phyloP scores from a whole-genome alignment of 2,888 invertebrate species.

The Monoplex corrugatus region DNA sequence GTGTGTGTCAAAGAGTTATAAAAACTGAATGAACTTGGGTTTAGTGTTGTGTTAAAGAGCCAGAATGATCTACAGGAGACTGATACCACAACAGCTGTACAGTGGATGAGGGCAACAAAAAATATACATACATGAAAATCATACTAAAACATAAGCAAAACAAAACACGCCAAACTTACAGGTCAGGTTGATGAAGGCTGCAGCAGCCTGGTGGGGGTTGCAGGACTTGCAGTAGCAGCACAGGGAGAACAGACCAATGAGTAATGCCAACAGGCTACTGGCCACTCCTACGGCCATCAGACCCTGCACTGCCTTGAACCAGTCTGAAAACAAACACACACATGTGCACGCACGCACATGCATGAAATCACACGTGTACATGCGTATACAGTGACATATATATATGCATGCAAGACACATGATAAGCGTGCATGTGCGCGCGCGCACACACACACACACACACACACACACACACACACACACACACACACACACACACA shows the following conservation, averaged over 20 bases:
- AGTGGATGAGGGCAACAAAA: too few species aligned
- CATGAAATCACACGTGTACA: background rate
- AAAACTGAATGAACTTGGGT: too few species aligned
- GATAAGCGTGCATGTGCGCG: background rate
- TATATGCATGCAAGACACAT: background rate
- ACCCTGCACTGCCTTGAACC: constrained; percentile 78
- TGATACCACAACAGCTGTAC: too few species aligned
- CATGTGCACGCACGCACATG: constrained; percentile 11
- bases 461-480: constrained; percentile 25
- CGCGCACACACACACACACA: background rate
- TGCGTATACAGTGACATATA: background rate
- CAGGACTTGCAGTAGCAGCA: constrained; percentile 75
- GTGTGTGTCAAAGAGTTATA: too few species aligned
- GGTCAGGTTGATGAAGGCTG: constrained; percentile 73
- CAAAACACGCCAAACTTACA: constrained; percentile 66
- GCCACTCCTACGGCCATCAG: constrained; percentile 75
- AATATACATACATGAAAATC: too few species aligned
- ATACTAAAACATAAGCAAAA: too few species aligned
- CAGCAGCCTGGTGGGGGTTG: constrained; percentile 74
- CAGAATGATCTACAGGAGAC: too few species aligned
- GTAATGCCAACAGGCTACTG: constrained; percentile 68
- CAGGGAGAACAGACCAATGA: constrained; percentile 75
- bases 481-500: constrained; percentile 25
- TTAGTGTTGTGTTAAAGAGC: too few species aligned
- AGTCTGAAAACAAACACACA: constrained; percentile 62